A percentile compares a stretch with the other conserved stretches of the same genome.
Evolutionary conservation across 2,888 invertebrate species (phyloP).

Genomic region (Drosophila fungiperda): DNA sequence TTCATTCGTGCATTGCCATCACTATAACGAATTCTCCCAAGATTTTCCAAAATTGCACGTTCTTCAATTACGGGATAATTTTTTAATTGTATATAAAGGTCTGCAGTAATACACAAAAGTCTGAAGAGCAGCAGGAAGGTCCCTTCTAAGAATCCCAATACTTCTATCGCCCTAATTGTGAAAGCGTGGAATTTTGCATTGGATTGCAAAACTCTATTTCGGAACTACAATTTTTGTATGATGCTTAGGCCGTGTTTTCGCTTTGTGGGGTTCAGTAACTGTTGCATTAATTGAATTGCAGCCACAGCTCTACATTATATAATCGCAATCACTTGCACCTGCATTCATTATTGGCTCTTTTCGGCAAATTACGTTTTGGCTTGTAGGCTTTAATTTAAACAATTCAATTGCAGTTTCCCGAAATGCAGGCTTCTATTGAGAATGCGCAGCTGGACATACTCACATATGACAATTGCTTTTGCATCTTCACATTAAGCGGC

Average conservation of each 20-base stretch:
- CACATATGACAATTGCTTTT: neutral
- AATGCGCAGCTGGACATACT: conserved; percentile 1
- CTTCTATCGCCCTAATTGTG: neutral
- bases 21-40: neutral
- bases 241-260: neutral
- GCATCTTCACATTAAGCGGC: neutral
- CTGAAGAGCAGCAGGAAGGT: neutral
- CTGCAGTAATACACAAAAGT: neutral
- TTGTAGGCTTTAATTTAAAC: neutral
- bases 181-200: neutral
- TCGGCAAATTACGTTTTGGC: neutral
- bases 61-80: neutral
- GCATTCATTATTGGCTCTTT: neutral
- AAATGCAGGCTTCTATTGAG: neutral
- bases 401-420: neutral
- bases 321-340: conserved; percentile 1
- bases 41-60: neutral
- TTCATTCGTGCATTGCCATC: neutral
- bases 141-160: neutral
- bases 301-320: neutral
- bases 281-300: neutral
- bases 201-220: neutral
- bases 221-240: neutral
- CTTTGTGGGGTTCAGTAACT: neutral
- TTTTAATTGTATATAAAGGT: neutral